Base-by-base conservation (phyloP, 2,797 vertebrate genomes). In the Erpetoichthys calabaricus region DNA sequence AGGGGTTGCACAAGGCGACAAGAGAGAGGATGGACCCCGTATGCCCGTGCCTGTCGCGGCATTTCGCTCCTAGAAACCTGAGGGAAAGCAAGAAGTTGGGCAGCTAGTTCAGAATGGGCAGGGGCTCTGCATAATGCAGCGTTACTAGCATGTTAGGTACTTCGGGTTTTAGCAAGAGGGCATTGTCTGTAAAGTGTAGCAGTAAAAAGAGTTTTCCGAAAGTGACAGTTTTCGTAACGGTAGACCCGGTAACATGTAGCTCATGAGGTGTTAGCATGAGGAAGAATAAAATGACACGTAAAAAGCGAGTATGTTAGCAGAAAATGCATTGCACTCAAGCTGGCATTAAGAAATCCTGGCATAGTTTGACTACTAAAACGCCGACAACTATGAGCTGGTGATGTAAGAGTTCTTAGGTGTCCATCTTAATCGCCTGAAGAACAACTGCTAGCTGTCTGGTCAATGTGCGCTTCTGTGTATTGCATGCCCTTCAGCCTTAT, bases 401-500 rank as follows among this genome's bases (percentile, higher is more conserved):
- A 54, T 54, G 53, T 42, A 42, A 54, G 53, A 42, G 53, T 7
- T 42, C 41, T 54, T 54, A 43, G 53, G 53, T 54, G 53, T 42
- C 53, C 41, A 6, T n/a, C 43, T 46, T 10, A 57, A 57, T 3
- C 8, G 51, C 55, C 51, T 45, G 52, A 45, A 65, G 72, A 71
- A 72, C 25, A 25, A 25, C 63, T 67, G 63, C 62, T 64, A 60
- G 66, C 56, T 64, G 63, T 64, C 66, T 70, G 60, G 56, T 69
- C 68, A 65, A 68, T 70, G 68, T 70, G 60, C 57, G 70, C 67
- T 64, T 65, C 66, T 67, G 58, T 66, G 57, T 42, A 58, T 68
- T 67, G 67, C 58, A 63, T 70, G 72, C 71, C 70, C 72, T 75
- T 73, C 72, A 74, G 65, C 65, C 61, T 64, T 56, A 61, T 61